Percentiles rank a stretch among this genome's conserved stretches.
Evolutionary conservation across 30 jellyfish, hydroid and myxozoan species (phyloP).

Genomic region (Turritopsis rubra): DNA sequence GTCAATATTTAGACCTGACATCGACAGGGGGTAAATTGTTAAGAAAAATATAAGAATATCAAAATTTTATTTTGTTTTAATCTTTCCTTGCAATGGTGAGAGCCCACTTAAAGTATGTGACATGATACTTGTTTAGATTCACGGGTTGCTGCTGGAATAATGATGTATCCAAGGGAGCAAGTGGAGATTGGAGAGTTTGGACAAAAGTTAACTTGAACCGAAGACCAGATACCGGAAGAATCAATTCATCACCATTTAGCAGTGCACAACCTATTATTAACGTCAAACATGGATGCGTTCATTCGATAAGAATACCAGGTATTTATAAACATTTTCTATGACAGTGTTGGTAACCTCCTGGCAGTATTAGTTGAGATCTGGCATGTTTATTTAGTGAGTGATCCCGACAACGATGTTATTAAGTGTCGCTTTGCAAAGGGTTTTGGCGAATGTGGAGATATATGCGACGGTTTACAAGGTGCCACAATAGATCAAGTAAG

Average conservation of each 20-base stretch:
- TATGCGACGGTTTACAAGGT: slow-evolving; percentile 17
- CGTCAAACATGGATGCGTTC: background rate
- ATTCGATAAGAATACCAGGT: background rate
- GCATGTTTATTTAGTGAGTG: slow-evolving; percentile 12
- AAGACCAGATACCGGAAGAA: slow-evolving; percentile 2
- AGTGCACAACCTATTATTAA: slow-evolving; percentile 8
- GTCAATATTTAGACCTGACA: background rate
- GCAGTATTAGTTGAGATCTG: background rate
- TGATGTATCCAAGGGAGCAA: background rate
- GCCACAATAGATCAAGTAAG: slow-evolving; percentile 13
- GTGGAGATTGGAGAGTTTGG: slow-evolving; percentile 9
- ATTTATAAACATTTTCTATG: too few relatives aligned
- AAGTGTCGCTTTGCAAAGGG: slow-evolving; percentile 33
- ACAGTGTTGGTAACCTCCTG: too few relatives aligned
- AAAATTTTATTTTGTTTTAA: too few relatives aligned
- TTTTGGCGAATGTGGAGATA: slow-evolving; percentile 24
- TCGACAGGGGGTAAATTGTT: background rate
- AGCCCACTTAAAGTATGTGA: too few relatives aligned
- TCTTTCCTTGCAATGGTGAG: too few relatives aligned
- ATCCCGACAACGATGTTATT: slow-evolving; percentile 33
- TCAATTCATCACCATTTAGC: slow-evolving; percentile 11
- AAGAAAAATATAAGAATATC: too few relatives aligned
- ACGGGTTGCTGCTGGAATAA: slow-evolving; percentile 11
- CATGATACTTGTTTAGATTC: background rate
- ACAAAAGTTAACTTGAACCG: background rate